phyloP scores from a whole-genome alignment of 2,797 vertebrate species.

The Paedocypris micromegethes region DNA sequence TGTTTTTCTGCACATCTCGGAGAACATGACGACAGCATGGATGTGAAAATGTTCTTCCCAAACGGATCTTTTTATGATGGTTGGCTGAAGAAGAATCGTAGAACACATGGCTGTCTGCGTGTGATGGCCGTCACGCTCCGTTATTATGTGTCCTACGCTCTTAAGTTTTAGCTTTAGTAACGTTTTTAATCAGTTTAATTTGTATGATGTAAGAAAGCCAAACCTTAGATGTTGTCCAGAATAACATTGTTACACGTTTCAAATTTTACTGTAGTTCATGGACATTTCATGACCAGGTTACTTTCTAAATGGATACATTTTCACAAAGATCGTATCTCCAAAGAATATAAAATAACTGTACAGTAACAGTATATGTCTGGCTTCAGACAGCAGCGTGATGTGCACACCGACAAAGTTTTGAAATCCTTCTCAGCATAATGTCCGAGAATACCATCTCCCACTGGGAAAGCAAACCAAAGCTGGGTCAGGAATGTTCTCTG shows the following conservation, averaged over 20 bases:
- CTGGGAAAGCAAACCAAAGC: slow-evolving; percentile 31
- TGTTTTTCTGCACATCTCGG: slow-evolving; percentile 34
- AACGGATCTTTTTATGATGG: slow-evolving; percentile 21
- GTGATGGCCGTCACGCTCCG: slow-evolving; percentile 34
- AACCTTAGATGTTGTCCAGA: no score
- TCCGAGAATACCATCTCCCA: slow-evolving; percentile 39
- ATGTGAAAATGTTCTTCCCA: slow-evolving; percentile 26
- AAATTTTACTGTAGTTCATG: no score
- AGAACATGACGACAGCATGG: slow-evolving; percentile 25
- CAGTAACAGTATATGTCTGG: no score
- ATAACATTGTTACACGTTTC: no score
- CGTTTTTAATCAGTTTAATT: no score
- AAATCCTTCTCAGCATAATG: slow-evolving; percentile 28
- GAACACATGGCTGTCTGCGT: slow-evolving; percentile 35
- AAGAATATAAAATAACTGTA: no score
- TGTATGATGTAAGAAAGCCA: no score
- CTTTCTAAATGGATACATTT: no score
- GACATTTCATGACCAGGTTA: no score
- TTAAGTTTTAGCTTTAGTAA: no score
- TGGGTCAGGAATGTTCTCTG: slow-evolving; percentile 33
- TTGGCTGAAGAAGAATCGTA: slow-evolving; percentile 32
- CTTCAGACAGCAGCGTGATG: neutral
- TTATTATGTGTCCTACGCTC: slow-evolving; percentile 18
- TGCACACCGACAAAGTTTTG: slow-evolving; percentile 21
- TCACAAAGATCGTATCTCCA: no score